Conservation (phyloP, 2,797 vertebrate genomes). For the Linurgus olivaceus region DNA sequence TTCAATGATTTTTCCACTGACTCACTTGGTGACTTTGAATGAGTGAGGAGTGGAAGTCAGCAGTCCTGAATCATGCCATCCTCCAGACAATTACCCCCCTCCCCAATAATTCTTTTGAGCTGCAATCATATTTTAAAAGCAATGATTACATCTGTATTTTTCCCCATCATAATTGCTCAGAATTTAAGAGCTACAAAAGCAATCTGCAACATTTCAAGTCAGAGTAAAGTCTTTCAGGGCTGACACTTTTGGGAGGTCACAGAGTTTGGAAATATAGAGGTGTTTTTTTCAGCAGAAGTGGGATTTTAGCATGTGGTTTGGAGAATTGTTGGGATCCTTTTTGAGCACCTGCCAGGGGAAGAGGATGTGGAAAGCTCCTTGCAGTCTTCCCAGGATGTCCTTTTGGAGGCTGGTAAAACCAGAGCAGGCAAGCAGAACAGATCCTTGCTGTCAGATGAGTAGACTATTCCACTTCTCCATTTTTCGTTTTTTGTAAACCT, state of each 20-base stretch:
- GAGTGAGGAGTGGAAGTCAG: constrained; percentile 34
- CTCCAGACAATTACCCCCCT: constrained; percentile 20
- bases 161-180: neutral
- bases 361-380: neutral
- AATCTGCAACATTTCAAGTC: neutral
- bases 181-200: neutral
- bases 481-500: neutral
- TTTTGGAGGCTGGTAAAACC: neutral
- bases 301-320: neutral
- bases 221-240: neutral
- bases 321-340: neutral
- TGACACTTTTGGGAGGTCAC: neutral
- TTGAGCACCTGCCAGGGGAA: neutral
- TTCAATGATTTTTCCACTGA: constrained; percentile 53
- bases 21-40: constrained; percentile 43
- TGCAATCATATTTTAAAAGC: constrained; percentile 8
- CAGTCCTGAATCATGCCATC: constrained; percentile 44
- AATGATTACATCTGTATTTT: neutral
- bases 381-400: neutral
- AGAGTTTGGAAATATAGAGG: neutral
- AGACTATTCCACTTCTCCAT: neutral
- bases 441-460: neutral
- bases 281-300: neutral
- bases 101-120: neutral
- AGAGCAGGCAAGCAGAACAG: neutral